Evolutionary conservation across 2,888 invertebrate species (phyloP).

Genomic region (Margaritifera margaritifera): DNA sequence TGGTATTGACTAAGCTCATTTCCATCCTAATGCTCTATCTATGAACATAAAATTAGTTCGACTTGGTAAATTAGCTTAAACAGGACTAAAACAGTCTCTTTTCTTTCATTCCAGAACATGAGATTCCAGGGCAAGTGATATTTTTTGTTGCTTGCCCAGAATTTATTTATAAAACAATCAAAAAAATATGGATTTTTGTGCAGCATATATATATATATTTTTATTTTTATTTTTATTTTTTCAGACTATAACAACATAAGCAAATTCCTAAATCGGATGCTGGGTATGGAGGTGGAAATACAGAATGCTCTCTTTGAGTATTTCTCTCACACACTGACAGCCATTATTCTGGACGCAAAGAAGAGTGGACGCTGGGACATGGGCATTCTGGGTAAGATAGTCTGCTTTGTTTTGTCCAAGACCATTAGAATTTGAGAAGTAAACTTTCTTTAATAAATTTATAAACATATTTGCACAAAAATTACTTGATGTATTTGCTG

Average conservation of each 20-base stretch:
- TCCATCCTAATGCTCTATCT: too few relatives aligned
- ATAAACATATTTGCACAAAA: too few relatives aligned
- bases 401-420: background rate
- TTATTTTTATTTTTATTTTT: slow-evolving; percentile 20
- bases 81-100: too few relatives aligned
- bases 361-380: slow-evolving; percentile 96
- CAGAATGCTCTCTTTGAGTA: slow-evolving; percentile 98
- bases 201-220: slow-evolving; percentile 2
- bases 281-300: slow-evolving; percentile 97
- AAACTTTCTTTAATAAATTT: background rate
- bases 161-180: too few relatives aligned
- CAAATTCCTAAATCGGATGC: slow-evolving; percentile 95
- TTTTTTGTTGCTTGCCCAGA: too few relatives aligned
- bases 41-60: too few relatives aligned
- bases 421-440: background rate
- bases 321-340: slow-evolving; percentile 94
- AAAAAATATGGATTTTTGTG: too few relatives aligned
- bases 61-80: too few relatives aligned
- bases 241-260: slow-evolving; percentile 95
- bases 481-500: background rate
- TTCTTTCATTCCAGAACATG: too few relatives aligned
- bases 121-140: too few relatives aligned
- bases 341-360: slow-evolving; percentile 93
- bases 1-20: too few relatives aligned
- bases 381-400: slow-evolving; percentile 81